phyloP scores from a whole-genome alignment of 2,113 vertebrate genomes.

The Proterorhinus semilunaris region DNA sequence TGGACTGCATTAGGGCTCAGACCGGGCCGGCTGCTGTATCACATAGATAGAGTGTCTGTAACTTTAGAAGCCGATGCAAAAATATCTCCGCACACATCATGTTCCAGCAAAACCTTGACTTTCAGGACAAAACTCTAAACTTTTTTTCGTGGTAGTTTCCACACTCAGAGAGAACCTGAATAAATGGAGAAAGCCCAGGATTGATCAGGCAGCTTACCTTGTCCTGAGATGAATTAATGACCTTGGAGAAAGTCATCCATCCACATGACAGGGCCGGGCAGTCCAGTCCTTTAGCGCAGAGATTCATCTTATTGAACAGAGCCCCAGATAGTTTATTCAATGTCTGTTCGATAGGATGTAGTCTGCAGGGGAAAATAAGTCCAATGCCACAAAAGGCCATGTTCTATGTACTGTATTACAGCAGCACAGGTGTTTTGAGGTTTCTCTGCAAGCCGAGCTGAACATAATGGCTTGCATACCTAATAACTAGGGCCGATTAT shows the following conservation, averaged over 20 bases:
- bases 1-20: not conserved
- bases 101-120: constrained; percentile 2
- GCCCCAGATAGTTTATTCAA: constrained; percentile 17
- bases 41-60: not conserved
- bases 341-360: not conserved
- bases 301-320: constrained; percentile 14
- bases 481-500: too few species aligned
- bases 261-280: constrained; percentile 26
- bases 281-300: constrained; percentile 26
- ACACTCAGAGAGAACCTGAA: not conserved
- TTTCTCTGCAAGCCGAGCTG: not conserved
- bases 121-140: constrained; percentile 5
- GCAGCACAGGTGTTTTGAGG: not conserved
- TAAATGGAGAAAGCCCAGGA: constrained; percentile 20
- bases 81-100: not conserved
- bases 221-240: constrained; percentile 54
- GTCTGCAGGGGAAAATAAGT: constrained; percentile 5
- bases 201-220: constrained; percentile 27
- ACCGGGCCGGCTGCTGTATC: not conserved
- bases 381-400: not conserved
- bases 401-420: not conserved
- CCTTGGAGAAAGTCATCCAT: constrained; percentile 56
- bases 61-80: not conserved
- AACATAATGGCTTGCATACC: not conserved
- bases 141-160: not conserved